A percentile compares a stretch with the other conserved stretches of the same genome.
Conservation (phyloP, 2,113 vertebrate species). For the Tachysurus vachellii region DNA sequence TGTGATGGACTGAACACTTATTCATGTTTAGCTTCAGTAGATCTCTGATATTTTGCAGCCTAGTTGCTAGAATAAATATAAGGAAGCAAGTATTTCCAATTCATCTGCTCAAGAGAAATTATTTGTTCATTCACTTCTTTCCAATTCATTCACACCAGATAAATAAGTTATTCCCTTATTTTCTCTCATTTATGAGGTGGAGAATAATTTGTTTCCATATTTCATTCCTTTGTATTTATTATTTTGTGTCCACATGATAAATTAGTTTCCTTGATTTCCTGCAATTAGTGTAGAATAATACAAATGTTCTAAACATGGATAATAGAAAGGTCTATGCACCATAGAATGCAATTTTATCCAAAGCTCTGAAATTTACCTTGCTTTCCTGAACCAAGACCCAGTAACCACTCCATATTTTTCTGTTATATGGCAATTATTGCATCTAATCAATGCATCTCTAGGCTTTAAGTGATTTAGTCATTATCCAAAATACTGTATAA, state of each 20-base stretch:
- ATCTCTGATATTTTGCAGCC: neutral
- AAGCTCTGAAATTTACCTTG: neutral
- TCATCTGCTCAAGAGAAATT: neutral
- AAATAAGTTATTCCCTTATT: neutral
- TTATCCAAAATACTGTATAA: neutral
- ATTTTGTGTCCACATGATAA: neutral
- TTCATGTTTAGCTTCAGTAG: neutral
- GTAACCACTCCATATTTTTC: neutral
- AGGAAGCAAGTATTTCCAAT: neutral
- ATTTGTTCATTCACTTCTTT: constrained; percentile 3
- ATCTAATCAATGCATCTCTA: neutral
- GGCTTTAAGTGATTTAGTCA: neutral
- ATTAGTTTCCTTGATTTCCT: neutral
- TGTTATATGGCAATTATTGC: neutral
- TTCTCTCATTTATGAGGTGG: neutral
- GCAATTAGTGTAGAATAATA: neutral
- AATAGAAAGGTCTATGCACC: neutral
- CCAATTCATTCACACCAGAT: neutral
- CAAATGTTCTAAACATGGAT: neutral
- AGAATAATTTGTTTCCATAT: neutral
- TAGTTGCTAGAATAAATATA: neutral
- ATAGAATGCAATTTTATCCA: neutral
- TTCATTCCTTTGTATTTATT: neutral
- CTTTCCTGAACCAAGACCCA: no score
- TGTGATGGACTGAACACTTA: neutral